A percentile compares a stretch with the other conserved stretches of the same genome.
Conservation (phyloP, 2,113 vertebrate species). For the Cygnus atratus region DNA sequence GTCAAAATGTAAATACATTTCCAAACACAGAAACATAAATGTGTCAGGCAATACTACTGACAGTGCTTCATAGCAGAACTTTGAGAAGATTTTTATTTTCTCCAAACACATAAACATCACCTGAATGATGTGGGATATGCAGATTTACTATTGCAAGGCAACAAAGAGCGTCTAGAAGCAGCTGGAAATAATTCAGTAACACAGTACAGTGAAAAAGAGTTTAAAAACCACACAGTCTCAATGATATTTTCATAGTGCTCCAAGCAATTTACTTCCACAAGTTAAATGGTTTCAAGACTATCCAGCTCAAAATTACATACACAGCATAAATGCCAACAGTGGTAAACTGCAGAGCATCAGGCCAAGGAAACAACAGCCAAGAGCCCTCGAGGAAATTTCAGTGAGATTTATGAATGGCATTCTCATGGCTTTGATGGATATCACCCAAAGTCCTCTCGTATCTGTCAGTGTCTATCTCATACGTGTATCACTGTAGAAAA, state of each 20-base stretch:
- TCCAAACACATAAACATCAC: not conserved
- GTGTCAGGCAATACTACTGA: not conserved
- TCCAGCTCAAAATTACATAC: slow-evolving; percentile 76
- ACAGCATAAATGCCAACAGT: slow-evolving; percentile 58
- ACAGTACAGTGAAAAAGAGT: slow-evolving; percentile 80
- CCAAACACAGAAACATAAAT: not conserved
- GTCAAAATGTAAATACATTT: not conserved
- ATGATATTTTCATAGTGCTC: slow-evolving; percentile 90
- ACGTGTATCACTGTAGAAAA: not conserved
- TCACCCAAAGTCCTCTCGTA: not conserved
- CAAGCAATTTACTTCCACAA: slow-evolving; percentile 86
- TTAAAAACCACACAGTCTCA: slow-evolving; percentile 89
- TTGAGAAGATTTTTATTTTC: not conserved
- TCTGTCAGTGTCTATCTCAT: not conserved
- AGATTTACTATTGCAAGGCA: slow-evolving; percentile 56
- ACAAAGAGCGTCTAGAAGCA: slow-evolving; percentile 82
- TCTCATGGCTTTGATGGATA: not conserved
- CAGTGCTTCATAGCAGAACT: not conserved
- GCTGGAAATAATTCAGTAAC: slow-evolving; percentile 93
- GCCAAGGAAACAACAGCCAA: slow-evolving; percentile 62
- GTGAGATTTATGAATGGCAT: slow-evolving; percentile 60
- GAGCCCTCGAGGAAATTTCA: slow-evolving; percentile 66
- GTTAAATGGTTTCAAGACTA: slow-evolving; percentile 78
- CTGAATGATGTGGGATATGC: slow-evolving; percentile 9
- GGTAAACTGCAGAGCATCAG: slow-evolving; percentile 62